Base-by-base conservation (phyloP, 2,797 vertebrate species). In the Typhlichthys eigenmanni region DNA sequence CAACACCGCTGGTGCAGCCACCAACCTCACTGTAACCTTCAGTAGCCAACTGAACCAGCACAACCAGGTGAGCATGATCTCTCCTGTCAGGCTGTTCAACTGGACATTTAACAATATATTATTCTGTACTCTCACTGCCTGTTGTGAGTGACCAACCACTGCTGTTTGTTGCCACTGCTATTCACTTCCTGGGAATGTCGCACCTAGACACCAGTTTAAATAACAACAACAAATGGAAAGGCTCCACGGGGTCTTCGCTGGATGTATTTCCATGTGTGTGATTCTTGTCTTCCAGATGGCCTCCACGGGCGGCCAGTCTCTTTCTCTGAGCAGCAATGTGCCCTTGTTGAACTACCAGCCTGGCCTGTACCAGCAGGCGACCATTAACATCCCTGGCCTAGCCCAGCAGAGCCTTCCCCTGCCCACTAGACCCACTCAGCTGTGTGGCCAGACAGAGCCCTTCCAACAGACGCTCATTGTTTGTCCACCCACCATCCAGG, bases 381-480 rank as follows among this genome's bases (percentile, higher is more conserved):
- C 96, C 61, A 97, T 96, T 16, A 97, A 96, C 52, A 96, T 99
- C 76, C 94, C 96, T 0, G 96, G 95, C 58, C 93, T 99, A 69
- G 86, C 95, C 45, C 97, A 97, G 66, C 96, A 96, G 85, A 92
- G 95, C 0, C 94, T 99, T 47, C 95, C 97, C 13, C 83, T 99
- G 82, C 97, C 97, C 78, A 92, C 94, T 78, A 93, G 97, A 74
- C 92, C 97, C 71, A 92, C 96, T 48, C 97, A 98, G 90, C 94
- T 99, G 79, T 99, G 97, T 66, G 83, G 95, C 2, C 97, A 98
- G 86, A 90, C 95, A 0, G 97, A 98, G 60, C 96, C 97, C 47
- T 98, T 98, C 92, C 97, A 98, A 77, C 97, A 98, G 71, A 98
- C 97, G 0, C 97, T 99, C 86, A 99, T 99, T 45, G 97, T 99